Percentiles rank a stretch among this genome's conserved stretches.
Conservation (phyloP, 1,140 invertebrate species). For the Drosophila setifemur region DNA sequence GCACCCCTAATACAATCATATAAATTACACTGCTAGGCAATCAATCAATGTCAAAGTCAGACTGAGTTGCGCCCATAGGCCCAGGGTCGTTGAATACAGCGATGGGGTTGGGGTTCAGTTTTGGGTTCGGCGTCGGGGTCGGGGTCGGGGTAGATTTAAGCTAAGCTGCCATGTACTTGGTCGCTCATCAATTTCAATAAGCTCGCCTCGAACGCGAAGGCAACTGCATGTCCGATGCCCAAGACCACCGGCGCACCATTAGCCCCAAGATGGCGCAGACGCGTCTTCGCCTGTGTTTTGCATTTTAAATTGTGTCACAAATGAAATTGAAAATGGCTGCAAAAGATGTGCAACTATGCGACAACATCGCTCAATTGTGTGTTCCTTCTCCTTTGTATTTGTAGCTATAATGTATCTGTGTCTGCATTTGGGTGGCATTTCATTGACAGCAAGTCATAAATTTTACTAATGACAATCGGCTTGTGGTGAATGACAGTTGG, state of each 20-base stretch:
- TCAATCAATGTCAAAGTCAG: slow-evolving; percentile 79
- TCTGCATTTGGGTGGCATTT: slow-evolving; percentile 65
- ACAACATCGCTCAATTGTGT: slow-evolving; percentile 47
- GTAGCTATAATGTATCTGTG: not conserved
- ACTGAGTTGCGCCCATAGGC: slow-evolving; percentile 51
- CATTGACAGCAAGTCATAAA: slow-evolving; percentile 77
- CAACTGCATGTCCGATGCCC: slow-evolving; percentile 3
- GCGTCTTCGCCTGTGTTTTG: slow-evolving; percentile 65
- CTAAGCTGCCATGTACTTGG: slow-evolving; percentile 77
- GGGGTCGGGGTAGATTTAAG: slow-evolving; percentile 63
- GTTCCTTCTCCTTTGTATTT: not conserved
- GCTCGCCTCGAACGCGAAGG: slow-evolving; percentile 8
- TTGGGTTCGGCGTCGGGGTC: not conserved
- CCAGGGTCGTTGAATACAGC: slow-evolving; percentile 22
- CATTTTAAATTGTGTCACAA: slow-evolving; percentile 78
- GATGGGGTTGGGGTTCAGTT: not conserved
- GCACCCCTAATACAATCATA: slow-evolving; percentile 71
- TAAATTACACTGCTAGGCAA: slow-evolving; percentile 73
- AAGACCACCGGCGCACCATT: slow-evolving; percentile 61
- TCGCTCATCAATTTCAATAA: slow-evolving; percentile 79
- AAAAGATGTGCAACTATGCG: slow-evolving; percentile 75
- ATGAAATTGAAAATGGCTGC: slow-evolving; percentile 78
- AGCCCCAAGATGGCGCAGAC: slow-evolving; percentile 67
- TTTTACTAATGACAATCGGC: slow-evolving; percentile 69
- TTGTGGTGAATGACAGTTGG: slow-evolving; percentile 55